Evolutionary conservation across 2,888 invertebrate genomes (phyloP).

Genomic region (Athetis lepigone): DNA sequence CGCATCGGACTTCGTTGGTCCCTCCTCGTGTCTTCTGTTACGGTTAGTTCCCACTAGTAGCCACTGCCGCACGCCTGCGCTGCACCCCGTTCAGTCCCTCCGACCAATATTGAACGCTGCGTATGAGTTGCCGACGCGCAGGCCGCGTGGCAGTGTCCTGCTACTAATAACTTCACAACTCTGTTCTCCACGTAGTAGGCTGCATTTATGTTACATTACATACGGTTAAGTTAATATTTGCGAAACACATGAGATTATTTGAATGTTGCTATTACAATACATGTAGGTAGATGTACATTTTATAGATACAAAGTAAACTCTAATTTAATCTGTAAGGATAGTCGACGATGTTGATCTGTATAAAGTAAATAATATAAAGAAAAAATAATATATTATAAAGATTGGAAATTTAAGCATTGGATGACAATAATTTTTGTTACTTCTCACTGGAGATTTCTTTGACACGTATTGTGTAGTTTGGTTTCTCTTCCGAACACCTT

Average conservation of each 20-base stretch:
- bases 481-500: constrained; percentile 62
- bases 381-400: constrained; percentile 79
- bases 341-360: constrained; percentile 81
- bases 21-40: constrained; percentile 56
- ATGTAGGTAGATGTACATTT: constrained; percentile 74
- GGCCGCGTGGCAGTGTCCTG: not conserved
- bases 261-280: constrained; percentile 63
- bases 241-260: constrained; percentile 76
- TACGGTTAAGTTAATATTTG: constrained; percentile 62
- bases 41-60: constrained; percentile 30
- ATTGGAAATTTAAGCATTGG: constrained; percentile 87
- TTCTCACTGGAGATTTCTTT: constrained; percentile 76
- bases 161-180: constrained; percentile 1
- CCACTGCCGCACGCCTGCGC: constrained; percentile 15
- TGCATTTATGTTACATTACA: constrained; percentile 52
- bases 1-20: constrained; percentile 42
- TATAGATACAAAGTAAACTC: constrained; percentile 75
- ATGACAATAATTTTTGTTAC: constrained; percentile 90
- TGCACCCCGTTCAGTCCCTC: too few species aligned
- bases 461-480: constrained; percentile 65
- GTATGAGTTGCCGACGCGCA: constrained; percentile 7
- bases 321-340: constrained; percentile 71
- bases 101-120: not conserved
- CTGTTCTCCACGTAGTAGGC: constrained; percentile 26
- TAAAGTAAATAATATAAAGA: constrained; percentile 81